A percentile compares a stretch with the other conserved stretches of the same genome.
These are phyloP conservation scores for Archilochus colubris DNA, from an alignment of 2,113 vertebrate genomes.

Conservation along the genomic window DNA sequence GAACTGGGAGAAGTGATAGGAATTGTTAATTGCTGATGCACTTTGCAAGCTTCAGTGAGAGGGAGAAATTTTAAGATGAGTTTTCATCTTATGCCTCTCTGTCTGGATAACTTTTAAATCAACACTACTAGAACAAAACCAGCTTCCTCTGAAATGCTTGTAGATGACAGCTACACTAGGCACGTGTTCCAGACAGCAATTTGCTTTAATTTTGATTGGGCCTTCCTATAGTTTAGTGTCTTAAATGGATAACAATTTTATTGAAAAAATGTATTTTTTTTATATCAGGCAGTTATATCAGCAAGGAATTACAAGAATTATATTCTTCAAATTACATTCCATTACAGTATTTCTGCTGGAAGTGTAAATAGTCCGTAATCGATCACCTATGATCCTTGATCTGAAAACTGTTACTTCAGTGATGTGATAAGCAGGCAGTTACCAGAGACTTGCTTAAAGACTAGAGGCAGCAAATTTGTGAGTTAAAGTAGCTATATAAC, in stretches of 20 bases:
- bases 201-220: neutral
- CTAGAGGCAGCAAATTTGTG: neutral
- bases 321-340: neutral
- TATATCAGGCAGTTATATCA: neutral
- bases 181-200: neutral
- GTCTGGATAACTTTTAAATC: constrained; percentile 75
- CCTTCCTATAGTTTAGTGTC: neutral
- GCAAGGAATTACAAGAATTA: neutral
- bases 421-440: neutral
- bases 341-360: neutral
- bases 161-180: constrained; percentile 28
- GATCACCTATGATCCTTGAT: neutral
- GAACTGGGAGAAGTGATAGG: constrained; percentile 74
- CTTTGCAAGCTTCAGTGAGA: constrained; percentile 54
- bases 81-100: constrained; percentile 60
- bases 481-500: neutral
- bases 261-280: neutral
- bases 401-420: neutral
- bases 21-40: constrained; percentile 80
- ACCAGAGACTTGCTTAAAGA: neutral
- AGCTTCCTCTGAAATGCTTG: constrained; percentile 40
- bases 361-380: neutral
- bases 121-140: constrained; percentile 37
- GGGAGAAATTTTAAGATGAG: constrained; percentile 65
- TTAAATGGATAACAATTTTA: neutral